Evolutionary conservation across 2,113 vertebrate genomes (phyloP).

Genomic region (Apteryx owenii): DNA sequence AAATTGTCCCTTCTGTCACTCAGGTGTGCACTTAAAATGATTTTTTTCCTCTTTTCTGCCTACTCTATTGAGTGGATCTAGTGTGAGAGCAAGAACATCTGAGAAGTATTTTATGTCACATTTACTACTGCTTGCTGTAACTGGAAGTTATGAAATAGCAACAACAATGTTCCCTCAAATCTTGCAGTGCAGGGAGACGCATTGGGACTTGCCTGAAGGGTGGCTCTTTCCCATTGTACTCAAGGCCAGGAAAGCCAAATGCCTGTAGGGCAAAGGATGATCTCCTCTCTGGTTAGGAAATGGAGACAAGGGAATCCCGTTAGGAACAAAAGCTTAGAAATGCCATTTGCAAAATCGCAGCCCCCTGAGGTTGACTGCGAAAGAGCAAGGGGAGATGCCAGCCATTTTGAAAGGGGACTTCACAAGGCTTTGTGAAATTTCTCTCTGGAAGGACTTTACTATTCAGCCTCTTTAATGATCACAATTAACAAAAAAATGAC

Average conservation of each 20-base stretch:
- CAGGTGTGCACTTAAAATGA: neutral
- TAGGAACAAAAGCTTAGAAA: conserved; percentile 13
- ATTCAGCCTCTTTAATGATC: neutral
- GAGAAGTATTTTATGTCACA: neutral
- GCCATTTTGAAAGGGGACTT: neutral
- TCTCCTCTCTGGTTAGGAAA: neutral
- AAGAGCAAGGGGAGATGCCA: neutral
- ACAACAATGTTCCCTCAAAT: neutral
- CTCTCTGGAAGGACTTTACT: neutral
- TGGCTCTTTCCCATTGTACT: neutral
- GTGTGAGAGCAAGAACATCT: neutral
- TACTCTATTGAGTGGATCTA: neutral
- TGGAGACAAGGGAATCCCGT: neutral
- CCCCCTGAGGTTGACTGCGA: neutral
- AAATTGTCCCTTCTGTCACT: neutral
- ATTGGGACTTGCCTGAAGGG: neutral
- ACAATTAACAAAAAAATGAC: neutral
- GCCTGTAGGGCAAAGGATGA: neutral
- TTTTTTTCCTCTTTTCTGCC: neutral
- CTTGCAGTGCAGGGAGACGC: neutral
- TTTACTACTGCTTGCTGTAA: neutral
- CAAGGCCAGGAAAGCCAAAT: neutral
- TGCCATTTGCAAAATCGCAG: neutral
- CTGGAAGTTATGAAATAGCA: neutral
- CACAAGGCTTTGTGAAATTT: neutral